Evolutionary conservation across 2,797 vertebrate species (phyloP), one percentile per base, ranked within the genome.

Genomic region (Pseudomugil tenellus): DNA sequence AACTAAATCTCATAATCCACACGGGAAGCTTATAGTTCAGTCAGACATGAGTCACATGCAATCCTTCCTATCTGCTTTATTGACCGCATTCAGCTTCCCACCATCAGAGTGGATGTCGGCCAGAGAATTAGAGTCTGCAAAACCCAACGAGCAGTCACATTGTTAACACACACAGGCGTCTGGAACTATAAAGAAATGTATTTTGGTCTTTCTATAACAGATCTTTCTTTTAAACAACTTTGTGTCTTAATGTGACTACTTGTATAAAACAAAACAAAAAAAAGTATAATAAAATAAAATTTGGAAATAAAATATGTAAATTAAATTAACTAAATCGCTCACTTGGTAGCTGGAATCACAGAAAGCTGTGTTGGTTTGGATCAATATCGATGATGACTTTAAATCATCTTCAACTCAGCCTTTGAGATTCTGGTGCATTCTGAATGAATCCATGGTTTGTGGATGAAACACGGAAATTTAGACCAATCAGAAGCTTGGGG

Each of bases 91-190:
- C 37, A 48, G 19, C 39, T 21, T 68, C 41, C 60, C 58, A 28
- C 60, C 60, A 57, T 41, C 58, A 3, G 26, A 57, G 69, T 19
- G 4, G 67, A 80, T 3, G 48, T 25, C 23, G 51, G 17, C 34
- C 37, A 51, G 54, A 71, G 55, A 49, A 57, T 37, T 37, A 56
- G 66, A 54, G 58, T 76, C 46, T 62, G 37, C 63, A 66, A 58
- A 58, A 67, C 39, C 19, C 9, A 43, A 68, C 51, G 16, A 17
- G 39, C 16, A 41, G 39, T 19, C 39, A 41, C 39, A 41, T 17
- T 19, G 6, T 7, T 16, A 39, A 16, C 37, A 39, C 37, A 16
- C 37, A 39, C 13, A 37, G 13, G 10, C 13, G 34, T 35, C 37
- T 39, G 37, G 16, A 17, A 39, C 39, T 41, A 39, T 17, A 16